Evolutionary conservation across 1,140 invertebrate genomes (phyloP).

Genomic region (Apis florea): DNA sequence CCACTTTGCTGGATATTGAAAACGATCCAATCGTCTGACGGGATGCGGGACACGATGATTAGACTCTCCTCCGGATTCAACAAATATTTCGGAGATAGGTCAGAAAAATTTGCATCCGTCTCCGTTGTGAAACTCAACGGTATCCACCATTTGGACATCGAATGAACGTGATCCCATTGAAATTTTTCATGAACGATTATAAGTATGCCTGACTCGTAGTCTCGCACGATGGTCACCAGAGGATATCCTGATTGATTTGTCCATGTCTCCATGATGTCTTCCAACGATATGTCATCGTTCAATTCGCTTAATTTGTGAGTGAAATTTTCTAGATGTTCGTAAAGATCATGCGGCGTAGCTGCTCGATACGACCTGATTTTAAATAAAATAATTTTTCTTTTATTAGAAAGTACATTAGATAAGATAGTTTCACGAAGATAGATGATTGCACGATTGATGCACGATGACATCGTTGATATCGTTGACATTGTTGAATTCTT

Average conservation of each 20-base stretch:
- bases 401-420: background rate
- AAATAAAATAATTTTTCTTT: background rate
- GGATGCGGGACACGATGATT: background rate
- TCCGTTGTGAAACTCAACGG: conserved; percentile 72
- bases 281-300: conserved; percentile 41
- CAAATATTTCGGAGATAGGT: conserved; percentile 74
- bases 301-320: conserved; percentile 63
- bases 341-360: conserved; percentile 85
- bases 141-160: conserved; percentile 72
- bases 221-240: conserved; percentile 34
- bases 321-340: conserved; percentile 82
- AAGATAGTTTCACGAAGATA: no score
- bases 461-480: no score
- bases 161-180: conserved; percentile 22
- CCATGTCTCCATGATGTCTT: conserved; percentile 76
- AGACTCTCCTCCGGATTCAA: conserved; percentile 63
- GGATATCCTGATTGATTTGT: conserved; percentile 50
- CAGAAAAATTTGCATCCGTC: conserved; percentile 66
- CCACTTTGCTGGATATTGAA: conserved; percentile 78
- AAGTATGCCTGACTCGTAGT: conserved; percentile 9
- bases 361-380: conserved; percentile 55
- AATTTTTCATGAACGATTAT: conserved; percentile 52
- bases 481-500: no score
- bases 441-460: no score
- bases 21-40: conserved; percentile 77